Percentiles rank a stretch among this genome's conserved stretches.
Evolutionary conservation across 1,140 invertebrate species (phyloP).

Genomic region (Ostrea edulis): DNA sequence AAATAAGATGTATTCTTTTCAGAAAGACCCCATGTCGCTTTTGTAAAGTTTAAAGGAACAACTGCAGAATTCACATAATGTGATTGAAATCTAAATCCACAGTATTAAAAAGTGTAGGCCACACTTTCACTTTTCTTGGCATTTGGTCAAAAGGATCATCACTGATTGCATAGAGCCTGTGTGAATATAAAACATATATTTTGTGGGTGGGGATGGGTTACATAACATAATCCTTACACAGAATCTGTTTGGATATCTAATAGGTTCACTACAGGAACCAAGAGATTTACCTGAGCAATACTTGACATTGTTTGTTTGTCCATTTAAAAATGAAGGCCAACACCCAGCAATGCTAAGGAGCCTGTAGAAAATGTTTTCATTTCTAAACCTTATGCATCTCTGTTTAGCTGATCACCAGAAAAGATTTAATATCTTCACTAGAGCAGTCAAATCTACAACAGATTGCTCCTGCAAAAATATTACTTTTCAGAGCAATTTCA

Average conservation of each 20-base stretch:
- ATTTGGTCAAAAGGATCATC: conserved; percentile 6
- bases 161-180: neutral
- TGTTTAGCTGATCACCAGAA: too few species aligned
- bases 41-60: conserved; percentile 24
- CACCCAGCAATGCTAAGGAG: conserved; percentile 22
- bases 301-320: neutral
- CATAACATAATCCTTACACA: neutral
- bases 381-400: neutral
- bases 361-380: neutral
- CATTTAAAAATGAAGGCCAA: neutral
- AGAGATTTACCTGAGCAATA: neutral
- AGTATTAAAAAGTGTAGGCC: conserved; percentile 1
- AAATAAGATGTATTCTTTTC: neutral
- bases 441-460: too few species aligned
- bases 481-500: too few species aligned
- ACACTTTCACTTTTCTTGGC: neutral
- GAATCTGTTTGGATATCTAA: neutral
- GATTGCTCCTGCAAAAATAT: too few species aligned
- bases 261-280: neutral
- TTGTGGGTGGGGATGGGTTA: neutral
- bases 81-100: neutral
- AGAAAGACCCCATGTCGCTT: neutral
- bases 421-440: too few species aligned
- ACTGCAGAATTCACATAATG: neutral
- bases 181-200: too few species aligned